A percentile compares a stretch with the other conserved stretches of the same genome.
Evolutionary conservation across 2,888 invertebrate genomes (phyloP).

Genomic region (Eledona agricola): DNA sequence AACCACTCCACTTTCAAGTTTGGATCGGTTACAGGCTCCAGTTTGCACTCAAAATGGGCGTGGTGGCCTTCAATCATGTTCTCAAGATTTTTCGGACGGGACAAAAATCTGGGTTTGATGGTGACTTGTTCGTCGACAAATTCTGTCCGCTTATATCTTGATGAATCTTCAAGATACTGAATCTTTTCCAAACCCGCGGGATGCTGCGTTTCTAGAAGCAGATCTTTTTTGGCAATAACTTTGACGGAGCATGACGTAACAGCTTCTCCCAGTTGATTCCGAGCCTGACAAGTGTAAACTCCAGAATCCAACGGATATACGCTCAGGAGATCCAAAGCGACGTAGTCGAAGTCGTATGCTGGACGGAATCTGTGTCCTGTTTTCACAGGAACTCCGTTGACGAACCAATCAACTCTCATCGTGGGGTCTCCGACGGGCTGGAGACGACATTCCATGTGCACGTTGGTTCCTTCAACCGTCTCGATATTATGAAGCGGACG

Average conservation of each 20-base stretch:
- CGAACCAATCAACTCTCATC: conserved; percentile 96
- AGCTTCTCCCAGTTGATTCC: conserved; percentile 93
- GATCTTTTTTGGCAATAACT: conserved; percentile 88
- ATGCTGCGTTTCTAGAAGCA: conserved; percentile 88
- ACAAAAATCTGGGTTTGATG: conserved; percentile 83
- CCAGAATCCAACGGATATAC: conserved; percentile 98
- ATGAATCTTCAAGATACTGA: conserved; percentile 88
- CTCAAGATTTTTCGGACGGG: conserved; percentile 86
- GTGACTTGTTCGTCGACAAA: conserved; percentile 84
- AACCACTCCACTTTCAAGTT: conserved; percentile 97
- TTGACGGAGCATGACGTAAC: conserved; percentile 91
- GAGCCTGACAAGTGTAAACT: conserved; percentile 93
- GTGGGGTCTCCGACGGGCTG: conserved; percentile 92
- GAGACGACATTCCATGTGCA: conserved; percentile 90
- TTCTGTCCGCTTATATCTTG: conserved; percentile 84
- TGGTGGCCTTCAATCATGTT: conserved; percentile 89
- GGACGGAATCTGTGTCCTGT: conserved; percentile 95
- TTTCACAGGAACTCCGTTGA: conserved; percentile 91
- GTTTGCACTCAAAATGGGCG: conserved; percentile 97
- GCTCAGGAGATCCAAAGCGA: conserved; percentile 93
- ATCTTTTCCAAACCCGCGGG: conserved; percentile 92
- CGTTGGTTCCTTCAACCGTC: conserved; percentile 89
- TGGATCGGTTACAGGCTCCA: conserved; percentile 96
- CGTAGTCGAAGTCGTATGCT: conserved; percentile 96
- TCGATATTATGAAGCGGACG: conserved; percentile 88